These are phyloP conservation scores for Callyntrura sp. DNA, from an alignment of 2,888 invertebrate species.

Conservation along the genomic window DNA sequence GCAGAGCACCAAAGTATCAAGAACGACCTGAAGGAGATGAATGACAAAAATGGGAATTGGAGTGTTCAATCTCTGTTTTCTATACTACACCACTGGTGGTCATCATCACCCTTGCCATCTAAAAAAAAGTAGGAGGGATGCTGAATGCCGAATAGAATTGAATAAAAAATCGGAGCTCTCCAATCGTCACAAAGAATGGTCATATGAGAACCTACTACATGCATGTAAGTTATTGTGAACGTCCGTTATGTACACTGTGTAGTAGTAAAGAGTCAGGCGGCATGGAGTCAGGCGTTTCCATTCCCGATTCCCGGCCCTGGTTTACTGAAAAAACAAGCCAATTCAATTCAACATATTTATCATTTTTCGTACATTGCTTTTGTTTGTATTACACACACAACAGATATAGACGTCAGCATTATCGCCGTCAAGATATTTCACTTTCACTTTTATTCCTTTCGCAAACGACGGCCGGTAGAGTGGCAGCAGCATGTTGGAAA, in stretches of 20 bases:
- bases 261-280: no score
- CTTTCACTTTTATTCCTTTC: background rate
- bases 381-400: conserved; percentile 15
- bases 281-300: background rate
- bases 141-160: background rate
- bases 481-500: background rate
- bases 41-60: conserved; percentile 27
- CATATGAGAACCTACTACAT: background rate
- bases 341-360: conserved; percentile 25
- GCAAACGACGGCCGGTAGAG: background rate
- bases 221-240: no score
- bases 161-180: background rate
- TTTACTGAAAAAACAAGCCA: background rate
- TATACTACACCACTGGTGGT: conserved; percentile 17
- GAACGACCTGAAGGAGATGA: background rate
- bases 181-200: conserved; percentile 14
- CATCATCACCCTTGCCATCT: conserved; percentile 28
- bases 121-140: background rate
- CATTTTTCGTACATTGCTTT: background rate
- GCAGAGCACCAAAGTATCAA: conserved; percentile 5
- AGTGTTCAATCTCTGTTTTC: conserved; percentile 15
- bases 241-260: background rate
- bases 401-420: background rate
- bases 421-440: background rate
- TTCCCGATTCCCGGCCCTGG: background rate